These are phyloP conservation scores for Pseudocheirus occidentalis DNA, from an alignment of 2,797 vertebrate genomes.

Conservation along the genomic window DNA sequence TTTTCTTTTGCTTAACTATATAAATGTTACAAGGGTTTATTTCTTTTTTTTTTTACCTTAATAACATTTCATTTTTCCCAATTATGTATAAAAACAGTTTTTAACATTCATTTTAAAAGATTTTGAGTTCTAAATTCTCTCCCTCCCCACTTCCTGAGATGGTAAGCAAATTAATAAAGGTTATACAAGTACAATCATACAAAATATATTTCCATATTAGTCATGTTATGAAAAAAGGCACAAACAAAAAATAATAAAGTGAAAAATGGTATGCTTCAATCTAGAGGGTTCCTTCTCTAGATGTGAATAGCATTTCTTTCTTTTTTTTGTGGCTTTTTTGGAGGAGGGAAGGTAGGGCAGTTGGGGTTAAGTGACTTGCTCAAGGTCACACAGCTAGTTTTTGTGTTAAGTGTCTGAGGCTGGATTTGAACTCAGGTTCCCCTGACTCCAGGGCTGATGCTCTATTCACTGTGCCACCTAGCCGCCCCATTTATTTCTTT, in stretches of 20 bases:
- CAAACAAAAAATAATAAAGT: not conserved
- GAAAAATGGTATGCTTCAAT: not conserved
- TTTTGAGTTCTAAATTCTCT: not conserved
- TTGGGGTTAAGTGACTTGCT: no score
- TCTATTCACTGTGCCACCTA: no score
- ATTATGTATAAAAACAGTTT: not conserved
- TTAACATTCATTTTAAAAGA: not conserved
- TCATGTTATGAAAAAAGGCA: not conserved
- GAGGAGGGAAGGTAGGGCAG: no score
- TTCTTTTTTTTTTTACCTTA: not conserved
- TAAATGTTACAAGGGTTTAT: not conserved
- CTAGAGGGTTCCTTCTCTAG: not conserved
- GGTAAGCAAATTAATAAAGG: not conserved
- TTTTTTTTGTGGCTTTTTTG: no score
- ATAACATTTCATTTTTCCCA: not conserved
- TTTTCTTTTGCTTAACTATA: not conserved
- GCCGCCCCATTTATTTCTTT: not conserved
- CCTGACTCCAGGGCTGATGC: no score
- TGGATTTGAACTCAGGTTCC: no score
- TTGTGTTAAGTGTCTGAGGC: no score
- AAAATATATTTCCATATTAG: not conserved
- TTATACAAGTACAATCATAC: not conserved
- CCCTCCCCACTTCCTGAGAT: not conserved
- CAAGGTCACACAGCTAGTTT: no score
- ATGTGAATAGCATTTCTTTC: not conserved